Evolutionary conservation across 2,888 invertebrate species (phyloP), one percentile per base, ranked within the genome.

Genomic region (Eupithecia inturbata): DNA sequence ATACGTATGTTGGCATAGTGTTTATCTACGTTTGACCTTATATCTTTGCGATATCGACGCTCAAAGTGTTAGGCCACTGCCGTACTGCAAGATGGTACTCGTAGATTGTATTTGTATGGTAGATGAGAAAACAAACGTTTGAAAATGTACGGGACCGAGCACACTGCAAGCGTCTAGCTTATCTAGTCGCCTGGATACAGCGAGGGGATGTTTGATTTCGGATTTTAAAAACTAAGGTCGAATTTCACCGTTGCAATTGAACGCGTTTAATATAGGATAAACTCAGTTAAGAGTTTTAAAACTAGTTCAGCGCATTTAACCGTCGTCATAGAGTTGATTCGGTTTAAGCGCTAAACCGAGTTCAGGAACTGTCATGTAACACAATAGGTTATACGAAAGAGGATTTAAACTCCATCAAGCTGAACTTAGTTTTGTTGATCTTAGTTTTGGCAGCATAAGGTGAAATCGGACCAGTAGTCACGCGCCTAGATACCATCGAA

Each of bases 21-120:
- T 53, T 53, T 53, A 22, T 53, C 53, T 53, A 53, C 6, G 53
- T 53, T 53, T 53, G 53, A 53, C 53, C 53, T 53, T 53, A 22
- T 45, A n/a, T n/a, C 2, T 45, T 19, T 45, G 53, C 22, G 22
- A 22, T 53, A 53, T 53, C 53, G 10, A 49, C 49, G 49, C 49
- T 49, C 9, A n/a, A 49, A 49, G n/a, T n/a, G 45, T 49, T 49
- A 36, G 36, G 36, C 36, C 36, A 33, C 36, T 0, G 10, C n/a
- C 49, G n/a, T 5, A 49, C n/a, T n/a, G 45, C 49, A 49, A 49
- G 19, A 45, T 45, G 7, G n/a, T n/a, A n/a, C n/a, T n/a, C n/a
- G n/a, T n/a, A n/a, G n/a, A n/a, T n/a, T n/a, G n/a, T n/a, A n/a
- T n/a, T n/a, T n/a, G n/a, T n/a, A n/a, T n/a, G n/a, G 45, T 45